Percentiles rank a stretch among this genome's conserved stretches.
phyloP scores from a whole-genome alignment of 2,797 vertebrate genomes.

The Hypotaenidia philippensis region DNA sequence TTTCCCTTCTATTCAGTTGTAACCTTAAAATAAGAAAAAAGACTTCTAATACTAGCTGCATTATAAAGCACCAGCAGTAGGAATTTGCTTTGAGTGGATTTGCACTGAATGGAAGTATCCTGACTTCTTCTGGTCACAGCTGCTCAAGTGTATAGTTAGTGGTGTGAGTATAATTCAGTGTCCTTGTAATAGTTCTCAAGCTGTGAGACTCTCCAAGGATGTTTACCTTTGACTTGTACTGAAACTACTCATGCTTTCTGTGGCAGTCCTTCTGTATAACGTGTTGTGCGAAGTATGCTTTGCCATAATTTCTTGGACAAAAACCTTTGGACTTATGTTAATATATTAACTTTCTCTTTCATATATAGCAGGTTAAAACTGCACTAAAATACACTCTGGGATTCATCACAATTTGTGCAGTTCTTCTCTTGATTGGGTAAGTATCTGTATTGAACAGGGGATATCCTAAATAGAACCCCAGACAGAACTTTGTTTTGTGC shows the following conservation, averaged over 20 bases:
- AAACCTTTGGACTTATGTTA: background rate
- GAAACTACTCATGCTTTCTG: background rate
- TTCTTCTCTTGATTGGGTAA: constrained; percentile 96
- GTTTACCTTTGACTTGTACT: background rate
- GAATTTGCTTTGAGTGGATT: background rate
- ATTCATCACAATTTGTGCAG: constrained; percentile 90
- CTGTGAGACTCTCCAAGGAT: background rate
- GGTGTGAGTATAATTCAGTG: background rate
- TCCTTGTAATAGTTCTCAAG: background rate
- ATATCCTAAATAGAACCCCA: background rate
- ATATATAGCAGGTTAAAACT: constrained; percentile 93
- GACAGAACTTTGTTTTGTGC: background rate
- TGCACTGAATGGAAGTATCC: background rate
- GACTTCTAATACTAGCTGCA: background rate
- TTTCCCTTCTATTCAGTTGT: background rate
- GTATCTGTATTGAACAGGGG: constrained; percentile 45
- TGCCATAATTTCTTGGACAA: background rate
- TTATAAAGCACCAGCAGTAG: background rate
- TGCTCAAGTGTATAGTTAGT: background rate
- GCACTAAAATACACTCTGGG: constrained; percentile 94
- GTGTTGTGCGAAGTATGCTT: background rate
- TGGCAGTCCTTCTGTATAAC: background rate
- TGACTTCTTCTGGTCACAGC: background rate
- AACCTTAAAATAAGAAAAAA: background rate
- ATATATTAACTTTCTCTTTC: constrained; percentile 53